Base-by-base conservation (phyloP, 2,113 vertebrate genomes). In the Pongo pygmaeus region DNA sequence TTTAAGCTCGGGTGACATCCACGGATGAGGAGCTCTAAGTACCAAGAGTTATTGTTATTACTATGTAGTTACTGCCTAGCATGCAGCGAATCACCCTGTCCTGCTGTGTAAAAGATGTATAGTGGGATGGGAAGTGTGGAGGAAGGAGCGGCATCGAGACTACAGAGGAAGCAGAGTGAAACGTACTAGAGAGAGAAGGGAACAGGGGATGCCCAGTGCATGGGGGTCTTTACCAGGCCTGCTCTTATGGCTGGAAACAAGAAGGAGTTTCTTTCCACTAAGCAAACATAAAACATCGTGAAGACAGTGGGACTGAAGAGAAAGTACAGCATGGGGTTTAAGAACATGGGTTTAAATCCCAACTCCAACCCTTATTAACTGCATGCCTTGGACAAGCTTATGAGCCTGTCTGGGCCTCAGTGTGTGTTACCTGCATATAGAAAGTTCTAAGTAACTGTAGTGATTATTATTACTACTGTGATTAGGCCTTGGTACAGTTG, bases 41-140 rank as follows among this genome's bases (percentile, higher is more conserved):
- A 97, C 97, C 96, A 97, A 98, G 97, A 98, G 95, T 98, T 98
- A 98, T 98, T 98, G 97, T 98, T 98, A 98, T 98, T 97, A 98
- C 98, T 94, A 88, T 81, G 91, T 96, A 98, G 97, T 98, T 97
- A 97, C 97, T 97, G 97, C 98, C 95, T 98, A 83, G 93, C 97
- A 98, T 61, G 93, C 97, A 98, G 96, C 61, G 97, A 98, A 98
- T 97, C 86, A 95, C 97, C 88, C 97, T 98, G 96, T 94, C 97
- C 97, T 94, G 97, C 97, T 97, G 98, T 95, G 97, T 95, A 79
- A 1, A 75, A 98, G 97, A 98, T 86, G 83, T 14, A 91, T 59
- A 30, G 96, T 95, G 95, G 94, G 96, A 89, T 94, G 96, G 95
- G 48, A 94, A 81, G 80, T 84, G 97, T 94, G 11, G 87, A 89